Evolutionary conservation across 2,888 invertebrate species (phyloP).

Genomic region (Lobophora halterata): DNA sequence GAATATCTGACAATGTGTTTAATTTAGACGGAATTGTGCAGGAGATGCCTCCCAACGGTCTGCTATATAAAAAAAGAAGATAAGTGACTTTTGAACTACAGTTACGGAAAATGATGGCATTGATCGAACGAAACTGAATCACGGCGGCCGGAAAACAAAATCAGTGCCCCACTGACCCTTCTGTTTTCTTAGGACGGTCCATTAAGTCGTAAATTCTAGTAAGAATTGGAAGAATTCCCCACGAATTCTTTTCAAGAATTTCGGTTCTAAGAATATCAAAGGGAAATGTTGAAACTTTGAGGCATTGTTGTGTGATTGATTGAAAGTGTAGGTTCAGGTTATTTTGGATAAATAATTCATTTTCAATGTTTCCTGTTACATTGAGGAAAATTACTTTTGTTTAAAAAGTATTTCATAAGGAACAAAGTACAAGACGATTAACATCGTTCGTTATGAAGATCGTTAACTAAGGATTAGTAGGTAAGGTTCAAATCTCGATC

Average conservation of each 20-base stretch:
- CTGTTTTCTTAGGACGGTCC: slow-evolving; percentile 59
- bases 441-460: too few species aligned
- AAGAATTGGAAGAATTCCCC: slow-evolving; percentile 38
- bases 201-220: slow-evolving; percentile 52
- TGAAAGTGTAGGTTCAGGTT: slow-evolving; percentile 4
- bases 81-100: too few species aligned
- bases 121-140: slow-evolving; percentile 36
- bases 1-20: too few species aligned
- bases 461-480: too few species aligned
- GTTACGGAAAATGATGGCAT: too few species aligned
- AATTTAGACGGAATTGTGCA: too few species aligned
- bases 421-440: too few species aligned
- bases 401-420: background rate
- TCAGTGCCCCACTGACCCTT: slow-evolving; percentile 43
- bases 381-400: slow-evolving; percentile 9
- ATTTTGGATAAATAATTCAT: slow-evolving; percentile 2
- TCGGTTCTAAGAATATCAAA: slow-evolving; percentile 16
- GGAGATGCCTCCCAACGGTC: too few species aligned
- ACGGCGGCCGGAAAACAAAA: slow-evolving; percentile 45
- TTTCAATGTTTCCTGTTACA: slow-evolving; percentile 7
- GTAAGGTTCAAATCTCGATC: too few species aligned
- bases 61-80: too few species aligned
- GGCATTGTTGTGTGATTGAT: slow-evolving; percentile 14
- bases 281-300: slow-evolving; percentile 12
- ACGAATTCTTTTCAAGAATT: slow-evolving; percentile 28